Evolutionary conservation across 2,888 invertebrate genomes (phyloP).

Genomic region (Nebria salina): DNA sequence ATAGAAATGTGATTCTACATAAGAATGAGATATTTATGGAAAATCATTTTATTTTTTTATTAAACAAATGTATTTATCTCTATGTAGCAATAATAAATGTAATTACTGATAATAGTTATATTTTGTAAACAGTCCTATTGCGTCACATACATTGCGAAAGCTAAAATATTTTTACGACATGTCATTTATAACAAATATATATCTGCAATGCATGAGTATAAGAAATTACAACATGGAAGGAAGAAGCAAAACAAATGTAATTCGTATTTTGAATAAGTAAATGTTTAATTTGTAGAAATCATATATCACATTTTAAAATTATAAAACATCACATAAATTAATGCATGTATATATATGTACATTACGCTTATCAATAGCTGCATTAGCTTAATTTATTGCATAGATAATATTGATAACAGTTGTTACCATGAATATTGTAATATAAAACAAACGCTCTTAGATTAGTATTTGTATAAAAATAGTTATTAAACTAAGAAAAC

Average conservation of each 20-base stretch:
- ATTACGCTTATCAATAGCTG: neutral
- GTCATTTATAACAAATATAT: neutral
- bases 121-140: neutral
- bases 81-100: slow-evolving; percentile 47
- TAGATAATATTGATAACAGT: neutral
- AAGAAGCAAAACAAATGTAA: neutral
- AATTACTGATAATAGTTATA: slow-evolving; percentile 22
- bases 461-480: neutral
- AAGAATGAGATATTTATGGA: slow-evolving; percentile 32
- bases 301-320: slow-evolving; percentile 2
- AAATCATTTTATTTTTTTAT: slow-evolving; percentile 44
- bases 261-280: neutral
- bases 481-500: neutral
- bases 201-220: too few species aligned
- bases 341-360: neutral
- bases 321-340: neutral
- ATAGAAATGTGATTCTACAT: slow-evolving; percentile 35
- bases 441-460: neutral
- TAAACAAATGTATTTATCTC: slow-evolving; percentile 33
- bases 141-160: neutral
- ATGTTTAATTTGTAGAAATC: neutral
- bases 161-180: neutral
- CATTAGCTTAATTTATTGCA: neutral
- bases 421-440: too few species aligned
- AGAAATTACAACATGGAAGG: slow-evolving; percentile 30